A percentile compares a stretch with the other conserved stretches of the same genome.
These are phyloP conservation scores for Eupsilia transversa DNA, from an alignment of 2,888 invertebrate species.

Conservation along the genomic window DNA sequence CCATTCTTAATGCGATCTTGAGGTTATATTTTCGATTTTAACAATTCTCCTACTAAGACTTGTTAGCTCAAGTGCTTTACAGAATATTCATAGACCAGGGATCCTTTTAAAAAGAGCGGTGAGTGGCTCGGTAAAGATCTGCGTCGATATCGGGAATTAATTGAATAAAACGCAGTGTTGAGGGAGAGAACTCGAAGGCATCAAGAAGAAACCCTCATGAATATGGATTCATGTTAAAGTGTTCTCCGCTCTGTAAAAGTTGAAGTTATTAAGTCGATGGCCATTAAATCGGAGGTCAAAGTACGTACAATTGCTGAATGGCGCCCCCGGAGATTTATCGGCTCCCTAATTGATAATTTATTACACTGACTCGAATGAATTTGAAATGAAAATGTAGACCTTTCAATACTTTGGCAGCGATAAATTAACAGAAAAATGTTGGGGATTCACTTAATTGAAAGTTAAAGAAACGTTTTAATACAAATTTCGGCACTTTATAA, in stretches of 20 bases:
- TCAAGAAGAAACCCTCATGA: constrained; percentile 78
- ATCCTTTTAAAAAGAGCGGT: constrained; percentile 70
- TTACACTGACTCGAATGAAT: constrained; percentile 64
- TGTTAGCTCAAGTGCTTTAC: constrained; percentile 70
- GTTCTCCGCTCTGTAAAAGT: constrained; percentile 81
- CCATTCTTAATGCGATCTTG: constrained; percentile 51
- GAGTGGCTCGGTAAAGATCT: constrained; percentile 72
- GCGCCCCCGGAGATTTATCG: constrained; percentile 64
- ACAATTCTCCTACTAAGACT: constrained; percentile 60
- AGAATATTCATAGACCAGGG: constrained; percentile 75
- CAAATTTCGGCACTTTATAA: constrained; percentile 38
- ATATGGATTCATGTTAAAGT: constrained; percentile 84
- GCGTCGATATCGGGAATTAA: constrained; percentile 84
- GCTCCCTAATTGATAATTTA: constrained; percentile 70
- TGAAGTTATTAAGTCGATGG: constrained; percentile 78
- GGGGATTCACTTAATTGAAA: constrained; percentile 49
- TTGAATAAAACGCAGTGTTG: constrained; percentile 86
- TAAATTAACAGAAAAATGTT: constrained; percentile 58
- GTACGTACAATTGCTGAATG: constrained; percentile 69
- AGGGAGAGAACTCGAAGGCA: constrained; percentile 71
- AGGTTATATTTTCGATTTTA: constrained; percentile 55
- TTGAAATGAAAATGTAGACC: constrained; percentile 64
- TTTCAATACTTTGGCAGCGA: constrained; percentile 54
- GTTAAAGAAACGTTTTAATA: constrained; percentile 48
- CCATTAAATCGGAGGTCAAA: constrained; percentile 75